Conservation (phyloP, 1,140 invertebrate species). For the Aphaenogaster ashmeadi region DNA sequence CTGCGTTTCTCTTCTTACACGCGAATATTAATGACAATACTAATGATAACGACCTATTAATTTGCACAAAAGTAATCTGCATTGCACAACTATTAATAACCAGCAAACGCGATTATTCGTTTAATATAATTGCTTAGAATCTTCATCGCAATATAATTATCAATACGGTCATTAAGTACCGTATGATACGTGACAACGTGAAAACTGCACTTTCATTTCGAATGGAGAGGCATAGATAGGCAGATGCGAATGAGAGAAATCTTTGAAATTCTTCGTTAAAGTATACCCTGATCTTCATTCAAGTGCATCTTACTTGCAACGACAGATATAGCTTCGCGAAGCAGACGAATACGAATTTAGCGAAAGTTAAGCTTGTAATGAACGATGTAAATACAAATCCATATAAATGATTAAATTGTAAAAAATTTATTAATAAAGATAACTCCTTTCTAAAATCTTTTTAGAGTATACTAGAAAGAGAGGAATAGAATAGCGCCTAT, state of each 20-base stretch:
- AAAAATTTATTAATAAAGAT: neutral
- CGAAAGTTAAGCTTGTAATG: slow-evolving; percentile 25
- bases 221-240: neutral
- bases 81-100: neutral
- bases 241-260: slow-evolving; percentile 16
- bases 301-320: neutral
- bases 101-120: slow-evolving; percentile 63
- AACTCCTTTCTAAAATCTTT: neutral
- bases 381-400: neutral
- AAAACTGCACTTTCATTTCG: slow-evolving; percentile 23
- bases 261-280: slow-evolving; percentile 29
- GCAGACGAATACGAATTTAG: neutral
- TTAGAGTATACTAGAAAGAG: neutral
- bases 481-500: neutral
- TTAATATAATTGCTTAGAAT: slow-evolving; percentile 23
- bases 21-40: neutral
- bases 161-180: slow-evolving; percentile 13
- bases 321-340: neutral
- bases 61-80: neutral
- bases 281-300: slow-evolving; percentile 3
- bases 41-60: slow-evolving; percentile 7
- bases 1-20: neutral
- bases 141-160: slow-evolving; percentile 9
- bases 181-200: slow-evolving; percentile 16
- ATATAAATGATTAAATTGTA: slow-evolving; percentile 10